Evolutionary conservation across 2,113 vertebrate genomes (phyloP).

Genomic region (Bos taurus): ARS-UCD2.0 NC_037345.1:4067501-4068000

Average conservation of each 20-base stretch:
- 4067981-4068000: not conserved
- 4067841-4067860: not conserved
- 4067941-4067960: not conserved
- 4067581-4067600: not conserved
- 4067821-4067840: not conserved
- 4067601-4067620: not conserved
- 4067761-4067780: not conserved
- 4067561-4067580: not conserved
- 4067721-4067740: not conserved
- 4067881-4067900: not conserved
- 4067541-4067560: not conserved
- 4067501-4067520: not conserved
- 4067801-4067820: not conserved
- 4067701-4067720: not conserved
- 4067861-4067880: not conserved
- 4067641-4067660: not conserved
- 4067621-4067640: not conserved
- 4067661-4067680: not conserved
- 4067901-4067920: not conserved
- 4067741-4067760: constrained; percentile 7
- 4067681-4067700: not conserved
- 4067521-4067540: not conserved
- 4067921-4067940: not conserved
- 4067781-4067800: not conserved
- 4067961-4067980: not conserved